Evolutionary conservation across 2,113 vertebrate species (phyloP), one percentile per base, ranked within the genome.

Genomic region (Oryzias celebensis): DNA sequence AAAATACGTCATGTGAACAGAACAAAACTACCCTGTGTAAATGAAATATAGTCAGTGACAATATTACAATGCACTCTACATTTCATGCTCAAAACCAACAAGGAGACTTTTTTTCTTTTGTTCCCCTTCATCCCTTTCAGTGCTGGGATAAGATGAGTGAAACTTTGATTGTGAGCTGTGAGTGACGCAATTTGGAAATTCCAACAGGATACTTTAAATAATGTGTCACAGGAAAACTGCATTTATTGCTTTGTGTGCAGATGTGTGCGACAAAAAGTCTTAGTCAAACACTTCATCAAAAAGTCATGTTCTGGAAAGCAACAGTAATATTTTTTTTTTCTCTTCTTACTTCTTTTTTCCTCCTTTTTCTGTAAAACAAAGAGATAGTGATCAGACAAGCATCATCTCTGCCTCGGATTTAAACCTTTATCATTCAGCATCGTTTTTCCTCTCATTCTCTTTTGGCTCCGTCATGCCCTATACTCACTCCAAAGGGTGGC

Each of bases 401-500:
- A 85, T 81, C 79, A 84, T 63, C 78, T 82, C 75, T 47, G 42
- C 73, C 71, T 56, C 44, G 55, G 65, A 64, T 66, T 54, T 62
- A 69, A 62, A 56, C 75, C 69, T 75, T 80, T 78, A 71, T 86
- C 73, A 81, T 80, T 77, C 67, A 1, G 18, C 58, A 57, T 68
- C 57, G 53, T 46, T 60, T 55, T 44, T 48, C 46, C 77, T 75
- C 74, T 82, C 68, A 79, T 65, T 80, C 84, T 80, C 78, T 79
- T 88, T 68, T 58, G 62, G 71, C 77, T 66, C n/a, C 4, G 56
- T n/a, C 7, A 24, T 74, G 77, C 81, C 83, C 84, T 81, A 20
- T 77, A 78, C 77, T 84, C 85, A 84, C 79, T 82, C 75, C 44
- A 48, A 72, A 88, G 80, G 84, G 66, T 81, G 84, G 78, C 81